Base-by-base conservation (phyloP, 2,888 invertebrate genomes). In the Minunthozetes semirufus region DNA sequence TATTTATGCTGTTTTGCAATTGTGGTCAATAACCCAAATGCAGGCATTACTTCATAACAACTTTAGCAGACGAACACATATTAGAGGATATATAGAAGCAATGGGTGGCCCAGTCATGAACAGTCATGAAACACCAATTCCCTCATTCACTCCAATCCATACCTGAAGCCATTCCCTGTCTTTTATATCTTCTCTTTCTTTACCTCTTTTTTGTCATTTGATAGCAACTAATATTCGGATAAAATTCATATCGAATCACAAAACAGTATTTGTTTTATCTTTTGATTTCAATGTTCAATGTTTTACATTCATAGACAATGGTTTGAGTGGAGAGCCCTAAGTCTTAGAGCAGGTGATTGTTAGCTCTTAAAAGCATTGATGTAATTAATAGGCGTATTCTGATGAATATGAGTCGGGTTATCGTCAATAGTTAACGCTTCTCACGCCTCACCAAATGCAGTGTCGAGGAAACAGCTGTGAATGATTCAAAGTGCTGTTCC, bases 21-120 rank as follows among this genome's bases (percentile, higher is more conserved):
- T 68, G 22, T 68, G 68, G 68, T 68, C 68, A 68, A 68, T 68
- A 68, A 68, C 68, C 68, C 46, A 46, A 68, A 46, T 46, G 29
- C 22, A 33, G 11, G 17, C 61, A 63, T 25, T 63, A 33, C 4
- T 33, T n/a, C 42, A 42, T n/a, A 68, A 25, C 68, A 68, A 42
- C 68, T 42, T 19, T 38, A 17, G 19, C n/a, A 38, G 29, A 27
- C 61, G 15, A 29, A 29, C 29, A 61, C 13, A 33, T 63, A n/a
- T 17, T n/a, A n/a, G 29, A 33, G 33, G 33, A 33, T 33, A 33
- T 33, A 33, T 33, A 33, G 63, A 38, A 63, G 11, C 27, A 29
- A 33, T 68, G 68, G 46, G 33, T 68, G 68, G 68, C 46, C 68
- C 42, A 68, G 68, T 46, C 68, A 38, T 17, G 42, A 15, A 11